Evolutionary conservation across 2,113 vertebrate genomes (phyloP).

Genomic region (Dunckerocampus dactyliophorus): DNA sequence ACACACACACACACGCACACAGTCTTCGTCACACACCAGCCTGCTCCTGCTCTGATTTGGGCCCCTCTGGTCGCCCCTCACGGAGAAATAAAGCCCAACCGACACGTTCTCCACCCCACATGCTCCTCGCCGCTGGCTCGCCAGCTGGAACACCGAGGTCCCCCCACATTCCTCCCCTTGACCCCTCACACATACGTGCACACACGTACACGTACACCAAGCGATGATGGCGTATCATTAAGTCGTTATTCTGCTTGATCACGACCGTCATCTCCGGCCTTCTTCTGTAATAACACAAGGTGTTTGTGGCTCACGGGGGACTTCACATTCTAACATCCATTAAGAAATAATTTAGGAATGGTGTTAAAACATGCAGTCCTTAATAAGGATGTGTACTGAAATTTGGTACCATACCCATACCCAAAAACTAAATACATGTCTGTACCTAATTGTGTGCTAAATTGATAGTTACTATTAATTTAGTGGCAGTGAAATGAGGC

Average conservation of each 20-base stretch:
- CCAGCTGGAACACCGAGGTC: slow-evolving; percentile 52
- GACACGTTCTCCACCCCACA: slow-evolving; percentile 59
- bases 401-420: neutral
- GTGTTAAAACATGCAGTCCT: neutral
- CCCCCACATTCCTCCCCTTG: slow-evolving; percentile 33
- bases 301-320: neutral
- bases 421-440: no score
- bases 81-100: slow-evolving; percentile 48
- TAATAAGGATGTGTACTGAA: neutral
- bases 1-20: slow-evolving; percentile 20
- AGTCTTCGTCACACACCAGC: slow-evolving; percentile 51
- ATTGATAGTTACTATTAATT: no score
- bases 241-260: slow-evolving; percentile 1
- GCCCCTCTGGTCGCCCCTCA: slow-evolving; percentile 56
- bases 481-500: no score
- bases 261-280: neutral
- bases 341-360: neutral
- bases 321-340: neutral
- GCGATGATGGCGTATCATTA: neutral
- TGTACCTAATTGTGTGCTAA: no score
- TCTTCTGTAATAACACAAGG: slow-evolving; percentile 8
- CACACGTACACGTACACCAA: neutral
- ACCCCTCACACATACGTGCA: neutral
- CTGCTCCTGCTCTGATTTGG: slow-evolving; percentile 54
- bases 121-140: slow-evolving; percentile 51